These are phyloP conservation scores for Apodemia duryi DNA, from an alignment of 2,888 invertebrate genomes.

Conservation along the genomic window DNA sequence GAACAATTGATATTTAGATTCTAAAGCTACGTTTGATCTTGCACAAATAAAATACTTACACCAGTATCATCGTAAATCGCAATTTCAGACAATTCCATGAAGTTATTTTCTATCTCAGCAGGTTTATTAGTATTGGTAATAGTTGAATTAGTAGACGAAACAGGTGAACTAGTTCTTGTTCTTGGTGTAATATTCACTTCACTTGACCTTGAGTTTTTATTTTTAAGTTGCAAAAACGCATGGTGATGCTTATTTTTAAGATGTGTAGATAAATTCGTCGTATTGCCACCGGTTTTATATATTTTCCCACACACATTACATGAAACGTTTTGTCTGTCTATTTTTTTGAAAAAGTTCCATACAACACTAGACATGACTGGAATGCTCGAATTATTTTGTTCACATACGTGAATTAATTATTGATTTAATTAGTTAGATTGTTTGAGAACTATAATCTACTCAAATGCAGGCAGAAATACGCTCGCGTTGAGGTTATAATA, in stretches of 20 bases:
- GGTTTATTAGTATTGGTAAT: background rate
- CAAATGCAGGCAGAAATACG: too few relatives aligned
- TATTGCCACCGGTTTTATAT: too few relatives aligned
- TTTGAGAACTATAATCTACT: too few relatives aligned
- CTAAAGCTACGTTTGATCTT: background rate
- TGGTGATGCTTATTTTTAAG: background rate
- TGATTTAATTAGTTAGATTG: too few relatives aligned
- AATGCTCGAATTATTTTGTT: too few relatives aligned
- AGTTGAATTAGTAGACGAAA: background rate
- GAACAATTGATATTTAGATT: background rate
- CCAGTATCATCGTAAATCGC: conserved; percentile 25
- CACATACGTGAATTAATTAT: too few relatives aligned
- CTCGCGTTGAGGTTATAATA: too few relatives aligned
- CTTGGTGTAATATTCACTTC: conserved; percentile 13
- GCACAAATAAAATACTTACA: conserved; percentile 26
- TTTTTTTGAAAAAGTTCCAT: conserved; percentile 25
- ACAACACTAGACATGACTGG: conserved; percentile 21
- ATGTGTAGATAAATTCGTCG: background rate
- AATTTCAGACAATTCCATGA: conserved; percentile 23
- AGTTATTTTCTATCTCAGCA: conserved; percentile 19
- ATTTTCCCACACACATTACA: too few relatives aligned
- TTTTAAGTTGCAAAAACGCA: background rate
- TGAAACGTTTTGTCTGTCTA: background rate
- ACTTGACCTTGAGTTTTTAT: background rate
- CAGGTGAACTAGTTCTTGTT: background rate